A percentile compares a stretch with the other conserved stretches of the same genome.
Conservation (phyloP, 2,113 vertebrate genomes). For the Lepus europaeus region DNA sequence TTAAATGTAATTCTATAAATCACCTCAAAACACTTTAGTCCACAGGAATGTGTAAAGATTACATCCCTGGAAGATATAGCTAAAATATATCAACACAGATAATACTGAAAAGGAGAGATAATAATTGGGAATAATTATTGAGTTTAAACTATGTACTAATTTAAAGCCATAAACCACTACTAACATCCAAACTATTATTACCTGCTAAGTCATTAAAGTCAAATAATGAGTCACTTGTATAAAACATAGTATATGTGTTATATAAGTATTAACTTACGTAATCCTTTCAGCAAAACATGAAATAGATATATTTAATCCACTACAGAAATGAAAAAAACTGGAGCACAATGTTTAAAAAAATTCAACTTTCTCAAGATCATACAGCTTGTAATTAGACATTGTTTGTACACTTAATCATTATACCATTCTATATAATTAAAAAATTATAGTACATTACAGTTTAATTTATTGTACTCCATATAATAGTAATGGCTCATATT, state of each 20-base stretch:
- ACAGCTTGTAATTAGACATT: constrained; percentile 51
- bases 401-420: constrained; percentile 38
- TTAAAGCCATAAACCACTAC: constrained; percentile 45
- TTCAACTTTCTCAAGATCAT: constrained; percentile 41
- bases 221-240: constrained; percentile 17
- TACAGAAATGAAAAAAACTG: neutral
- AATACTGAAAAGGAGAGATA: constrained; percentile 52
- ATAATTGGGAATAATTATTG: constrained; percentile 15
- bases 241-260: neutral
- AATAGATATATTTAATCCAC: constrained; percentile 30
- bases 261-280: constrained; percentile 29
- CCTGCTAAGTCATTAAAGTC: constrained; percentile 49
- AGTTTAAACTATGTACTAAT: constrained; percentile 55
- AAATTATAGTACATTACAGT: constrained; percentile 52
- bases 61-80: neutral
- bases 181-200: constrained; percentile 55
- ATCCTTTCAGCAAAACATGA: constrained; percentile 36
- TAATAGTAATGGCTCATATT: neutral
- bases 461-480: constrained; percentile 27
- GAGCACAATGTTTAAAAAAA: constrained; percentile 53
- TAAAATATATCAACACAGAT: constrained; percentile 22
- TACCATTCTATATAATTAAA: constrained; percentile 59
- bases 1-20: neutral
- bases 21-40: neutral
- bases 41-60: neutral